Evolutionary conservation across 2,888 invertebrate species (phyloP), one percentile per base, ranked within the genome.

Genomic region (Aporophyla nigra): DNA sequence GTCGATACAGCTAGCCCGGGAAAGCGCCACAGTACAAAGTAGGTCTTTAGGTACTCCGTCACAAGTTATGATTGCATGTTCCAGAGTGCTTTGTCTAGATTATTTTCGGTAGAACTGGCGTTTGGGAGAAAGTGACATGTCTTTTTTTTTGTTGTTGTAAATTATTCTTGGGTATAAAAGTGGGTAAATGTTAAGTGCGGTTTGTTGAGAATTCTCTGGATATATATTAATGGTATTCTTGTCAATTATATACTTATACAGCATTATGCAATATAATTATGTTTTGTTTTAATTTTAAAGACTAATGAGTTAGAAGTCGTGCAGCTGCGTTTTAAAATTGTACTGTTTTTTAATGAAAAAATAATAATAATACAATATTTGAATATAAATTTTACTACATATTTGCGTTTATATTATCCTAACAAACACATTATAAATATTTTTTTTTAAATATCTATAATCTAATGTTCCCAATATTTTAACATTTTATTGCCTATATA

Each of bases 1-100:
- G 93, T 93, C 93, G 93, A 93, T 93, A 93, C 87, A 93, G 93
- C 93, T 89, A 56, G 90, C 88, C 93, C 93, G 93, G 93, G 81
- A 82, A 84, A 76, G 79, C 80, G 82, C 74, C 76, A 79, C 87
- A 73, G 65, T 79, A 76, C 74, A 68, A 81, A 88, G 84, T 88
- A 88, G 87, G 87, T 84, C 84, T 86, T 73, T 79, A 59, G 58
- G 58, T 59, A 69, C 73, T 58, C 67, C 67, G 84, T 76, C 74
- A 77, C 66, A 73, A 78, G 70, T 88, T 82, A 88, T 78, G 78
- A 83, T 86, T 85, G 69, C 71, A 77, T 49, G 68, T 74, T 65
- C 67, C 12, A 54, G 58, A 71, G 24, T 76, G 51, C 65, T 65
- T 62, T n/a, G 58, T 62, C 61, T 63, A 75, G 63, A 71, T 83